Percentiles rank a stretch among this genome's conserved stretches.
phyloP scores from a whole-genome alignment of 2,113 vertebrate species.

The Isichthys henryi region DNA sequence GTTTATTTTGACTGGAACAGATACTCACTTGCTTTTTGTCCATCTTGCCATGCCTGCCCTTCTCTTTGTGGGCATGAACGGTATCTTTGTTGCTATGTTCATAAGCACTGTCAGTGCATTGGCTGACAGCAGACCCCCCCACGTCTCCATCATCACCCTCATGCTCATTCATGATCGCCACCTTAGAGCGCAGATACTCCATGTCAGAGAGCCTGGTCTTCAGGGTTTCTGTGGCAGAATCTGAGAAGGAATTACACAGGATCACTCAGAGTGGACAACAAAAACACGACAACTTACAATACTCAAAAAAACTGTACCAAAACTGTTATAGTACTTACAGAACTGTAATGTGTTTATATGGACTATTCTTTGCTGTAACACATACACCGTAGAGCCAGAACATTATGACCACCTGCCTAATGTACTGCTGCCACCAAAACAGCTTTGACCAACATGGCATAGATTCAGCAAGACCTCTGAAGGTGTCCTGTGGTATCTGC shows the following conservation, averaged over 20 bases:
- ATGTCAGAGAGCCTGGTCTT: constrained; percentile 77
- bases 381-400: background rate
- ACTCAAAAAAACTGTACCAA: background rate
- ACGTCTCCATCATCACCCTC: constrained; percentile 19
- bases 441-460: background rate
- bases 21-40: constrained; percentile 38
- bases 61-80: constrained; percentile 25
- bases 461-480: background rate
- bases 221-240: constrained; percentile 48
- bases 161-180: constrained; percentile 50
- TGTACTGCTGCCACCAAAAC: background rate
- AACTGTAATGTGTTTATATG: background rate
- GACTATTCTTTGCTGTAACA: background rate
- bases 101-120: constrained; percentile 27
- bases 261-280: background rate
- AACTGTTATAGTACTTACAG: background rate
- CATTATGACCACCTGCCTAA: background rate
- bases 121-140: constrained; percentile 14
- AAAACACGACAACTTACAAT: background rate
- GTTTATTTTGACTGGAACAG: background rate
- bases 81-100: constrained; percentile 30
- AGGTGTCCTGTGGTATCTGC: background rate
- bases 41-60: constrained; percentile 30
- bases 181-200: constrained; percentile 89
- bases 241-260: constrained; percentile 24